These are phyloP conservation scores for Platichthys flesus DNA, from an alignment of 2,113 vertebrate genomes.

Conservation along the genomic window DNA sequence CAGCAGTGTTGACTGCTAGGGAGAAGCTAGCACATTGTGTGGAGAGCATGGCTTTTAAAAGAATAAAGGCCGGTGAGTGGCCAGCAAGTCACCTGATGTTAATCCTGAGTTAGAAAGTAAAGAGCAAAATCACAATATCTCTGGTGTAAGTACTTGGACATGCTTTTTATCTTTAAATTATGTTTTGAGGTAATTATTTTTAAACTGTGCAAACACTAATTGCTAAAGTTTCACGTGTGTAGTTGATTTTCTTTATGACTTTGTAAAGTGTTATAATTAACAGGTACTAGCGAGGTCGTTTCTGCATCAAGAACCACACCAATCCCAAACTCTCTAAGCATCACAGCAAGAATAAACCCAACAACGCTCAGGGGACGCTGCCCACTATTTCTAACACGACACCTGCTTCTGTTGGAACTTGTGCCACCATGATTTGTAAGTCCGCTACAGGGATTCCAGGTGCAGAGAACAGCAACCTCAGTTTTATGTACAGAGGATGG, in stretches of 20 bases:
- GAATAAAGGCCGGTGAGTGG: constrained; percentile 63
- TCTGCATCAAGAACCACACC: no score
- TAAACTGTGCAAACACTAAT: background rate
- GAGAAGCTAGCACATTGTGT: constrained; percentile 67
- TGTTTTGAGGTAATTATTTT: background rate
- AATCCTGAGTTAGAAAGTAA: constrained; percentile 23
- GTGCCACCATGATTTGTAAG: constrained; percentile 26
- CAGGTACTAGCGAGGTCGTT: background rate
- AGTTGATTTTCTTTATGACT: no score
- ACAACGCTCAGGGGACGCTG: constrained; percentile 10
- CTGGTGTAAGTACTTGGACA: background rate
- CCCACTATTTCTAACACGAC: constrained; percentile 32
- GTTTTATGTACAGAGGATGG: constrained; percentile 22
- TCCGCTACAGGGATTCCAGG: constrained; percentile 8
- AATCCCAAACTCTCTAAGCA: background rate
- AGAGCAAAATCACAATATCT: background rate
- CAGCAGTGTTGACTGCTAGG: constrained; percentile 60
- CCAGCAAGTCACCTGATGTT: constrained; percentile 63
- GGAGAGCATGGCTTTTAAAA: constrained; percentile 45
- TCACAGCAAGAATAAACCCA: background rate
- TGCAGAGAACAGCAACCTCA: constrained; percentile 9
- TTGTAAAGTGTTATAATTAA: no score
- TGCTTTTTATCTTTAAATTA: background rate
- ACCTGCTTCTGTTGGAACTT: constrained; percentile 47
- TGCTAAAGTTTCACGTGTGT: no score